These are phyloP conservation scores for Protobothrops mucrosquamatus DNA, from an alignment of 2,113 vertebrate genomes.

Conservation along the genomic window DNA sequence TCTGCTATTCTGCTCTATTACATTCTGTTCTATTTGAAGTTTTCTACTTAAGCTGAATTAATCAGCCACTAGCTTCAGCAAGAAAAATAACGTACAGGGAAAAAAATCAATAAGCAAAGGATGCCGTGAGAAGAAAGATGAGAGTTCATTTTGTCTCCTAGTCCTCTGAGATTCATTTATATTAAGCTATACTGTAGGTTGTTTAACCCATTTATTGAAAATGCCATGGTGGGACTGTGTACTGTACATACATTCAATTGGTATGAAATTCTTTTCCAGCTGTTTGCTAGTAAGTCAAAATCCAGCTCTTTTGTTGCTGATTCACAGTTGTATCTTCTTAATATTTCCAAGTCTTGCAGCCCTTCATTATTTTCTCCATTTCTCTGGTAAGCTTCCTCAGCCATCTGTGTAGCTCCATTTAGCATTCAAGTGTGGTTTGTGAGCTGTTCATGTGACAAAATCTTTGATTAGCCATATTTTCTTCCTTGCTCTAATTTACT, in stretches of 20 bases:
- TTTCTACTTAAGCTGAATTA: neutral
- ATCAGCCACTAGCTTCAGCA: neutral
- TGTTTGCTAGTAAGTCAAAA: neutral
- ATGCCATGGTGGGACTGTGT: neutral
- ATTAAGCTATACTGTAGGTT: neutral
- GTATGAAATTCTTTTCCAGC: neutral
- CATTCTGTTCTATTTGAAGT: neutral
- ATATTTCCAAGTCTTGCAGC: neutral
- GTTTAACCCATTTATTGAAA: neutral
- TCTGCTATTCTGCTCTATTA: neutral
- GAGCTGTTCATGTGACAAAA: conserved; percentile 1
- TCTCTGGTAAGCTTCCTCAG: neutral
- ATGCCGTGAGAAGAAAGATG: neutral
- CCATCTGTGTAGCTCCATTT: conserved; percentile 24
- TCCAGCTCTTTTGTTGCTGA: neutral
- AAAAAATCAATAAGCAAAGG: neutral
- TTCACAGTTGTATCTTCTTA: neutral
- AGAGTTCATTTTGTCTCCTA: neutral
- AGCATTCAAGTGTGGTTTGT: conserved; percentile 1
- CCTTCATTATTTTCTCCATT: conserved; percentile 2
- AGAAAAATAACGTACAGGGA: neutral
- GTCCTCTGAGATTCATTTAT: neutral
- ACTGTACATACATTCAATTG: neutral
- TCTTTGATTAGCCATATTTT: conserved; percentile 10
- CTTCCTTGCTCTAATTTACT: neutral